phyloP scores from a whole-genome alignment of 2,113 vertebrate genomes.

The Sylvilagus bachmani region DNA sequence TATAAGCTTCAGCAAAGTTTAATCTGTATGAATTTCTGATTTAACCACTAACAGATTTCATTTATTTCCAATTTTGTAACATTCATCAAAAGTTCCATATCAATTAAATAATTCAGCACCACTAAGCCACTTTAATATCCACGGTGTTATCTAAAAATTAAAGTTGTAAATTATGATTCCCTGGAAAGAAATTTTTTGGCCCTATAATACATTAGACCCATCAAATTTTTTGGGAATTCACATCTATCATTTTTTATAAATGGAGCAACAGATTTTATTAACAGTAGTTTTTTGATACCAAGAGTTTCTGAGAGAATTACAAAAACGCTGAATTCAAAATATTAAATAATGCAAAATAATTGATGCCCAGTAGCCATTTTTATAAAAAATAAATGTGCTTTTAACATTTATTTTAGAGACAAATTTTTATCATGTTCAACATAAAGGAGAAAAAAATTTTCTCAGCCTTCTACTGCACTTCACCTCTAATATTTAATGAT shows the following conservation, averaged over 20 bases:
- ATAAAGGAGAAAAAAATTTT: background rate
- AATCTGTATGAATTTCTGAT: constrained; percentile 41
- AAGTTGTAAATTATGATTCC: background rate
- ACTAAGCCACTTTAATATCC: constrained; percentile 15
- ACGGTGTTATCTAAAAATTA: background rate
- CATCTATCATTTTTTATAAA: constrained; percentile 25
- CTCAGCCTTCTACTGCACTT: background rate
- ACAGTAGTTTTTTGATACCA: background rate
- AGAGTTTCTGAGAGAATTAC: background rate
- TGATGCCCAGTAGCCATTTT: background rate
- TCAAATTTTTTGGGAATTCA: background rate
- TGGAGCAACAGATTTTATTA: background rate
- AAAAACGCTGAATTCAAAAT: background rate
- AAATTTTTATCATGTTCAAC: constrained; percentile 13
- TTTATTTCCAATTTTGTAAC: constrained; percentile 41
- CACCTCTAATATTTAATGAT: constrained; percentile 35
- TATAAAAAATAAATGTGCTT: background rate
- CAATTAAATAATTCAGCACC: constrained; percentile 25
- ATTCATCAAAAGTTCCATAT: constrained; percentile 22
- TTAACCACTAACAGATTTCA: background rate
- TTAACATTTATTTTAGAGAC: background rate
- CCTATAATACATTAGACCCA: background rate
- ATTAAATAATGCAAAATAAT: constrained; percentile 26
- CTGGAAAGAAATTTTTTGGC: background rate
- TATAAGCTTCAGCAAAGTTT: constrained; percentile 2